Percentiles rank a stretch among this genome's conserved stretches.
Conservation (phyloP, 2,113 vertebrate species). For the Cavia porcellus region DNA sequence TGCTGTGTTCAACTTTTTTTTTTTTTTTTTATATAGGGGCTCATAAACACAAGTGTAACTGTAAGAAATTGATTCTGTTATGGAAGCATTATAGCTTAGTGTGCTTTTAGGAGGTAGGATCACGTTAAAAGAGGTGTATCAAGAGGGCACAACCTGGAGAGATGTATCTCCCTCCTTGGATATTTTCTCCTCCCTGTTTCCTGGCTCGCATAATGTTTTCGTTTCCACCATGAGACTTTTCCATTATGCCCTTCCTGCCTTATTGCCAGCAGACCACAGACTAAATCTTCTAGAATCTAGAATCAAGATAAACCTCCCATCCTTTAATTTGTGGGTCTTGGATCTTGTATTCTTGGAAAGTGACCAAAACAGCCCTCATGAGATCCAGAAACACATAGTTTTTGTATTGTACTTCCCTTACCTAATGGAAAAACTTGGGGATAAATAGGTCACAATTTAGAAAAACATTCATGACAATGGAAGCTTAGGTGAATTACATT, state of each 20-base stretch:
- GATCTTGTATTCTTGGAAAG: not conserved
- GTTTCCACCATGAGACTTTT: not conserved
- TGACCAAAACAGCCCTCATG: not conserved
- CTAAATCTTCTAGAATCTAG: not conserved
- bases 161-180: not conserved
- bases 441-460: not conserved
- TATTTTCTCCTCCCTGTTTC: not conserved
- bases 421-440: not conserved
- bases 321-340: not conserved
- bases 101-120: not conserved
- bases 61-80: not conserved
- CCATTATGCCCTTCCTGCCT: not conserved
- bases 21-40: not conserved
- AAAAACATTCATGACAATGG: not conserved
- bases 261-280: not conserved
- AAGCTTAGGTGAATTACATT: not conserved
- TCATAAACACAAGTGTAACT: not conserved
- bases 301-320: not conserved
- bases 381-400: not conserved
- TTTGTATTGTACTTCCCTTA: not conserved
- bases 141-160: not conserved
- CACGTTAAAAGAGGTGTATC: not conserved
- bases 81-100: not conserved
- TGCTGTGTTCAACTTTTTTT: not conserved
- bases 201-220: not conserved